phyloP scores from a whole-genome alignment of 2,888 invertebrate genomes.

The Metallyticus violacea region DNA sequence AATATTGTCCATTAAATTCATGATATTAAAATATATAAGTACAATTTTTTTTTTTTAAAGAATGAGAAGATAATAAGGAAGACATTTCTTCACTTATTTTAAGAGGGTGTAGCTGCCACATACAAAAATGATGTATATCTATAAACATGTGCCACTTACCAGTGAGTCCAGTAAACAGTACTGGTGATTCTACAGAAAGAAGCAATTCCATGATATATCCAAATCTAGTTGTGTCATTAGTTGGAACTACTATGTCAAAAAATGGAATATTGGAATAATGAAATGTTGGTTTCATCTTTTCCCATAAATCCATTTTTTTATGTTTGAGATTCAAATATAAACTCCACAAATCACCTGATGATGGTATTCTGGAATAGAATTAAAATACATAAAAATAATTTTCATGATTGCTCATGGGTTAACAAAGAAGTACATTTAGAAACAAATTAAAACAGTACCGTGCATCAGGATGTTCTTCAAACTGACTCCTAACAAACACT shows the following conservation, averaged over 20 bases:
- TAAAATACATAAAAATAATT: not conserved
- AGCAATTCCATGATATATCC: slow-evolving; percentile 77
- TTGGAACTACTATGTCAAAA: slow-evolving; percentile 88
- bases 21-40: no score
- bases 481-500: slow-evolving; percentile 62
- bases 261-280: slow-evolving; percentile 68
- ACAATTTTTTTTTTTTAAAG: no score
- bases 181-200: slow-evolving; percentile 68
- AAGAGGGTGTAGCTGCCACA: no score
- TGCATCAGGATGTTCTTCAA: slow-evolving; percentile 67
- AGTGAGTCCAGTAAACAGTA: slow-evolving; percentile 87
- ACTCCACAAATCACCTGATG: slow-evolving; percentile 69
- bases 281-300: slow-evolving; percentile 72
- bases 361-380: slow-evolving; percentile 58
- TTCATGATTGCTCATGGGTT: not conserved
- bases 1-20: no score
- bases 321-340: slow-evolving; percentile 69
- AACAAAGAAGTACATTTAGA: not conserved
- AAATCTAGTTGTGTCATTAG: slow-evolving; percentile 85
- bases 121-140: no score
- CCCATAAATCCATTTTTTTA: slow-evolving; percentile 74
- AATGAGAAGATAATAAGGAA: no score
- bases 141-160: slow-evolving; percentile 52
- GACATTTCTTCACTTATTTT: no score
- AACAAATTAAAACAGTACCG: slow-evolving; percentile 45